Conservation (phyloP, 2,113 vertebrate genomes). For the Ceyx melanurus region DNA sequence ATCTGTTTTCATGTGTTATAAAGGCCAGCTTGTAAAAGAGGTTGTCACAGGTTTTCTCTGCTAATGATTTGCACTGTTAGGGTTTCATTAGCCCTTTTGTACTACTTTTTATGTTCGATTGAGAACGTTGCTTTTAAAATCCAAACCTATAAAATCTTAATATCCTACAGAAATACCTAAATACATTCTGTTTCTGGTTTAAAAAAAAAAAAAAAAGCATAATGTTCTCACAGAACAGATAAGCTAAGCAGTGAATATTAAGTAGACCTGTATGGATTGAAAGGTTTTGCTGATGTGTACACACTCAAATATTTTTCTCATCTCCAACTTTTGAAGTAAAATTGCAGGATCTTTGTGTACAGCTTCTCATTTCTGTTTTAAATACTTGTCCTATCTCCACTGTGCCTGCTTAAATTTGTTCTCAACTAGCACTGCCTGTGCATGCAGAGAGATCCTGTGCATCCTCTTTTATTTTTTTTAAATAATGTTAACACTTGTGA, state of each 20-base stretch:
- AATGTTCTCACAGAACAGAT: constrained; percentile 67
- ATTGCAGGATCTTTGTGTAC: constrained; percentile 65
- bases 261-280: constrained; percentile 69
- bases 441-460: constrained; percentile 87
- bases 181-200: constrained; percentile 56
- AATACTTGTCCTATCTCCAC: constrained; percentile 74
- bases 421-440: constrained; percentile 92
- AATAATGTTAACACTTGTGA: constrained; percentile 92
- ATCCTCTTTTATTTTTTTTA: constrained; percentile 89
- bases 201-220: constrained; percentile 42
- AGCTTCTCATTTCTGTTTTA: constrained; percentile 73
- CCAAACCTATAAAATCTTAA: constrained; percentile 63
- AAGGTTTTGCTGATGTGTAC: constrained; percentile 54
- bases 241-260: constrained; percentile 73
- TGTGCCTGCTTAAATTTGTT: constrained; percentile 89
- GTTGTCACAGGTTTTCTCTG: constrained; percentile 90
- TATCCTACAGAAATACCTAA: constrained; percentile 56
- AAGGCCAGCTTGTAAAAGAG: constrained; percentile 93
- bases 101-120: constrained; percentile 81
- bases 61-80: constrained; percentile 90
- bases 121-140: constrained; percentile 81
- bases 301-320: constrained; percentile 69
- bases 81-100: constrained; percentile 82
- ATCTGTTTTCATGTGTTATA: constrained; percentile 84
- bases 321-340: constrained; percentile 67